Base-by-base conservation (phyloP, 2,113 vertebrate genomes). In the Laticauda laticaudata region DNA sequence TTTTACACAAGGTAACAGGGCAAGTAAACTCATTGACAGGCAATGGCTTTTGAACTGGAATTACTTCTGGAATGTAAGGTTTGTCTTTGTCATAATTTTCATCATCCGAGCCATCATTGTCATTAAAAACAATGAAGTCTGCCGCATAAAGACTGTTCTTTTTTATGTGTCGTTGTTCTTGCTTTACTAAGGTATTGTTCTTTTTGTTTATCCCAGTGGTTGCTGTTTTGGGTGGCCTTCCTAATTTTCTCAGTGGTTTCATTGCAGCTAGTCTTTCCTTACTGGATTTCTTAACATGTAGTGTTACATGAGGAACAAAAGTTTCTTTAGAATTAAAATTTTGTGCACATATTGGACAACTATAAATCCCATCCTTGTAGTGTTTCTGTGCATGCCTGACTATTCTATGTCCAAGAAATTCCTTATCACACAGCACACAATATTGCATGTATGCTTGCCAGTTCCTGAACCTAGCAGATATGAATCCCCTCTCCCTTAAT, bases 391-490 rank as follows among this genome's bases (percentile, higher is more conserved):
- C 99, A 93, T 99, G 99, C 4, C 99, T 98, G 53, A 99, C 99
- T 96, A 99, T 99, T 96, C 99, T 96, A 29, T 99, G 99, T 89
- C 99, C 99, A 1, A 99, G 98, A 89, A 99, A 99, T 96, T 99
- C 99, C 96, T 99, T 99, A 97, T 99, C 99, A 14, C 99, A 99
- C 7, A 99, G 95, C 69, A 99, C 98, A 91, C 99, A 99, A 97
- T 99, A 99, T 94, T 99, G 99, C 99, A 99, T 99, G 88, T 99
- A 99, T 69, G 98, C 99, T 95, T 99, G 99, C 99, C 99, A 99
- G 96, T 99, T 99, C 92, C 99, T 97, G 96, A 99, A 99, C 56
- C 99, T 98, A 55, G 99, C 98, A 14, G 99, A 99, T 97, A 99
- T 98, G 53, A 99, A 99, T 14, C 99, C 98, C 18, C 98, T 98